Evolutionary conservation across 1,140 invertebrate species (phyloP).

Genomic region (Drosophila funebris): DNA sequence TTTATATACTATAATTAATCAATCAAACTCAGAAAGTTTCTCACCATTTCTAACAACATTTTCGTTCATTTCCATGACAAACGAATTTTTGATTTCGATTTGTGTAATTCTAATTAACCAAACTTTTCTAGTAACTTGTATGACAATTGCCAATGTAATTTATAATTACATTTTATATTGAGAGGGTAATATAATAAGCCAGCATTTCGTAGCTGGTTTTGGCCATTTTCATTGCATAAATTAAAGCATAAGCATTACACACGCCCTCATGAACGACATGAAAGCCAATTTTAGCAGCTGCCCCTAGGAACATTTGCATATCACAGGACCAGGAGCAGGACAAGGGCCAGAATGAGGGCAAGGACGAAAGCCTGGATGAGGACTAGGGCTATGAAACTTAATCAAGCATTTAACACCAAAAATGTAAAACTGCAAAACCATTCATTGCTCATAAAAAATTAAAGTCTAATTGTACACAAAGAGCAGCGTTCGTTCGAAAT

Average conservation of each 20-base stretch:
- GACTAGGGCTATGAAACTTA: constrained; percentile 53
- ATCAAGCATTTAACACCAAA: constrained; percentile 77
- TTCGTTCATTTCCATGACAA: too few species aligned
- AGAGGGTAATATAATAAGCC: constrained; percentile 46
- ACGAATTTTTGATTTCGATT: not conserved
- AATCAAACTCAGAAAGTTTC: too few species aligned
- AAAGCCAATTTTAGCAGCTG: constrained; percentile 37
- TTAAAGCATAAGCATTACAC: constrained; percentile 41
- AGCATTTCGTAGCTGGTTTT: constrained; percentile 46
- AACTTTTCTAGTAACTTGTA: constrained; percentile 10
- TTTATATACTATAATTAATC: too few species aligned
- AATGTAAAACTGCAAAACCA: constrained; percentile 70
- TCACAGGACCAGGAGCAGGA: constrained; percentile 1
- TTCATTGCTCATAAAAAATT: constrained; percentile 80
- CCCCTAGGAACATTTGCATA: constrained; percentile 55
- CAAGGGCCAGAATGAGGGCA: not conserved
- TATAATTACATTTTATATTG: constrained; percentile 1
- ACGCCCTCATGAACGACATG: constrained; percentile 45
- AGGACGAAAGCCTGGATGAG: not conserved
- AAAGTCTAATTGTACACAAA: constrained; percentile 68
- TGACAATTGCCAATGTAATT: constrained; percentile 7
- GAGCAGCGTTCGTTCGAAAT: constrained; percentile 24
- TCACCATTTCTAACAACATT: not conserved
- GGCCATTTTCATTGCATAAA: constrained; percentile 59
- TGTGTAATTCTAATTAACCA: not conserved